Evolutionary conservation across 2,888 invertebrate species (phyloP).

Genomic region (Sinohyriopsis cumingii): DNA sequence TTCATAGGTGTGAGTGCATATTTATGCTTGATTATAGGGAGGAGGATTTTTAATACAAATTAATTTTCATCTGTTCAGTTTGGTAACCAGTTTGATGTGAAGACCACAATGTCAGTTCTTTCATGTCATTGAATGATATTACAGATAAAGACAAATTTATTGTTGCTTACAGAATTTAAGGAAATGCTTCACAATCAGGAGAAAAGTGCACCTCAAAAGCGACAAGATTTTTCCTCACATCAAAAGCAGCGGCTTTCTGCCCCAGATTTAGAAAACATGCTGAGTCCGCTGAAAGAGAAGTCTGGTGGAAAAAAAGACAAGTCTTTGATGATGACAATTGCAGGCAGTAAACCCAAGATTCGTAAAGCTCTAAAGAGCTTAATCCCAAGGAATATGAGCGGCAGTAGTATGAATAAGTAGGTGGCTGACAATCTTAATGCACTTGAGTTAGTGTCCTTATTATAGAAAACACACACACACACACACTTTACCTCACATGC

Average conservation of each 20-base stretch:
- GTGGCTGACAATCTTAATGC: constrained; percentile 8
- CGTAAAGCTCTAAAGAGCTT: constrained; percentile 92
- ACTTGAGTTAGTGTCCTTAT: background rate
- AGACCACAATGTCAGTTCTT: too few species aligned
- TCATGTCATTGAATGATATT: background rate
- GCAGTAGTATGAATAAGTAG: constrained; percentile 62
- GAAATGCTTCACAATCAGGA: constrained; percentile 85
- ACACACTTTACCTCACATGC: too few species aligned
- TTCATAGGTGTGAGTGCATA: too few species aligned
- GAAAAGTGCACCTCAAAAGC: constrained; percentile 82
- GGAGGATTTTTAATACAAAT: too few species aligned
- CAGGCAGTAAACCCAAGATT: constrained; percentile 84
- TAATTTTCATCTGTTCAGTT: too few species aligned
- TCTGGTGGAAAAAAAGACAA: constrained; percentile 70
- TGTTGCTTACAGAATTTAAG: constrained; percentile 75
- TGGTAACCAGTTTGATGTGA: too few species aligned
- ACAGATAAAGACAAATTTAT: background rate
- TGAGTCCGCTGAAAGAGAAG: constrained; percentile 65
- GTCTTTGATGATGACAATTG: constrained; percentile 83
- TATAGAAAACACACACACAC: background rate
- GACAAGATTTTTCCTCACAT: constrained; percentile 81
- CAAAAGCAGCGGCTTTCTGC: constrained; percentile 83
- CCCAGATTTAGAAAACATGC: constrained; percentile 78
- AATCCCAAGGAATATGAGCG: constrained; percentile 74
- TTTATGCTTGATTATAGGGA: too few species aligned